A percentile compares a stretch with the other conserved stretches of the same genome.
Conservation (phyloP, 2,113 vertebrate genomes). For the Perca fluviatilis region DNA sequence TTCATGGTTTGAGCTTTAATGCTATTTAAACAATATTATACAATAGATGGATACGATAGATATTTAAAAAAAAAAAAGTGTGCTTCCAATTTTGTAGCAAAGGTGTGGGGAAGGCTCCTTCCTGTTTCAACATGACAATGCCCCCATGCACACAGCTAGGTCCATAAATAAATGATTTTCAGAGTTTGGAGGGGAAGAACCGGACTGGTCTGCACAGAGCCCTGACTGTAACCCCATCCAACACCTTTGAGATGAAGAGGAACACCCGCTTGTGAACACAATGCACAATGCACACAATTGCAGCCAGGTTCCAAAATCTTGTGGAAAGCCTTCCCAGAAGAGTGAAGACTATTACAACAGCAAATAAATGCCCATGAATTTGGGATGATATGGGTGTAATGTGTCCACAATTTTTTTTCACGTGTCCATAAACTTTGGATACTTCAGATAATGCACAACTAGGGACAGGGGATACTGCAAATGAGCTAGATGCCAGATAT, state of each 20-base stretch:
- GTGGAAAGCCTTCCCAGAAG: not conserved
- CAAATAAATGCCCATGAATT: not conserved
- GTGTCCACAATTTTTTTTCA: no score
- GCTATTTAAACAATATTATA: not conserved
- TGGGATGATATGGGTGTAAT: not conserved
- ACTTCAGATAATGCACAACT: not conserved
- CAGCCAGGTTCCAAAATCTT: not conserved
- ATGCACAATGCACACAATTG: not conserved
- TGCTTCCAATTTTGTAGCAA: not conserved
- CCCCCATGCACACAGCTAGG: not conserved
- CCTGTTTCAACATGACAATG: not conserved
- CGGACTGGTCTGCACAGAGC: not conserved
- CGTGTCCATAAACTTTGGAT: not conserved
- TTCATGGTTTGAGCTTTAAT: not conserved
- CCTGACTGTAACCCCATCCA: not conserved
- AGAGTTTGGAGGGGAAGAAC: not conserved
- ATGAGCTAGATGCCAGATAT: not conserved
- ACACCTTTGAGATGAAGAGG: conserved; percentile 9
- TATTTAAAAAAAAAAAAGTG: not conserved
- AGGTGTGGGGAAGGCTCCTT: not conserved
- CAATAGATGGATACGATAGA: not conserved
- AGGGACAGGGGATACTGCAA: not conserved
- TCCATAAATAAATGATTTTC: conserved; percentile 10
- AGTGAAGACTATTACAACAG: not conserved
- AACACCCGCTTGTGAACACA: not conserved